Evolutionary conservation across 2,113 vertebrate genomes (phyloP).

Genomic region (Dipodomys ordii): DNA sequence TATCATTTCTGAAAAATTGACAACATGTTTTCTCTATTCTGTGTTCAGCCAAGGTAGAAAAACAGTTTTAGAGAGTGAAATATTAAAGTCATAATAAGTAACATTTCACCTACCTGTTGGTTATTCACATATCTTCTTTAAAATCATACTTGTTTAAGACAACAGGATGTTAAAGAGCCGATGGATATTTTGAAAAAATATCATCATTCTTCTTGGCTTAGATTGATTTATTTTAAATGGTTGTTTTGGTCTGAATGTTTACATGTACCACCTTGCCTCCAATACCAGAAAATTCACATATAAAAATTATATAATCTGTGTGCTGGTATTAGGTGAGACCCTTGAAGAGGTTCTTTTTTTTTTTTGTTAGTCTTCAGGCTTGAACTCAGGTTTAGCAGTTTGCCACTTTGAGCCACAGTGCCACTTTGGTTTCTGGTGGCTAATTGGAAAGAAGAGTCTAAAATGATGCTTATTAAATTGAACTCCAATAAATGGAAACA

Average conservation of each 20-base stretch:
- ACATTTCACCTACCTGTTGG: no score
- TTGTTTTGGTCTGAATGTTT: background rate
- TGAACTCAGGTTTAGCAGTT: no score
- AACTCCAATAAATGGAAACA: no score
- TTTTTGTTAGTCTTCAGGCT: no score
- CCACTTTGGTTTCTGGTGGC: no score
- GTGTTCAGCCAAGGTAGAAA: background rate
- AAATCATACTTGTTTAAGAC: background rate
- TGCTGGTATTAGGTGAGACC: background rate
- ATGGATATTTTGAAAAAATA: background rate
- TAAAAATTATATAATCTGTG: background rate
- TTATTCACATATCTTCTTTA: no score
- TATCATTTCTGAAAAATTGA: constrained; percentile 41
- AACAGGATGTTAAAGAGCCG: background rate
- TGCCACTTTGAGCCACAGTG: no score
- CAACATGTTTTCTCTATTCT: constrained; percentile 23
- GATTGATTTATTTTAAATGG: background rate
- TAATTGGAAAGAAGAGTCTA: no score
- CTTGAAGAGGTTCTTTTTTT: background rate
- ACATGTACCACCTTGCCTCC: no score
- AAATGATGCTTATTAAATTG: no score
- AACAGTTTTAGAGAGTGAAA: no score
- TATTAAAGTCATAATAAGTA: no score
- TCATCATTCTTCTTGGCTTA: constrained; percentile 2
- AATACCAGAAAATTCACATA: background rate